A percentile compares a stretch with the other conserved stretches of the same genome.
Evolutionary conservation across 1,140 invertebrate species (phyloP).

Genomic region (Steinernema khuongi): DNA sequence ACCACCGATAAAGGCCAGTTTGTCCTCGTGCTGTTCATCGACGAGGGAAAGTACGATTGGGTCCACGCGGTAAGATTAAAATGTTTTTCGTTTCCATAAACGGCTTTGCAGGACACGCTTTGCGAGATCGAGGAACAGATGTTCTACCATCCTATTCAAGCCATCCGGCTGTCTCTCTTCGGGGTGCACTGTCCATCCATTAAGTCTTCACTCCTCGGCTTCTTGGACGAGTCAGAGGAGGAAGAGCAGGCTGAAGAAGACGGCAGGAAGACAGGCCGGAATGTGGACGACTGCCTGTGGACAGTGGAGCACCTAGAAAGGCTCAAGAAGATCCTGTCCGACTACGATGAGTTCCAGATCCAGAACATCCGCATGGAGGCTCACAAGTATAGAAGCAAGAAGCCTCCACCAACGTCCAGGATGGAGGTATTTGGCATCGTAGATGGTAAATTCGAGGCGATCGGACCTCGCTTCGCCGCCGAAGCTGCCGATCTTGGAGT

Average conservation of each 20-base stretch:
- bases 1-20: neutral
- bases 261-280: neutral
- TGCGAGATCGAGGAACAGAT: neutral
- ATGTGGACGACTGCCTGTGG: neutral
- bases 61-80: neutral
- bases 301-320: neutral
- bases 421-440: neutral
- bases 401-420: neutral
- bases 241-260: neutral
- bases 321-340: neutral
- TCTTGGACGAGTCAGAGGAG: neutral
- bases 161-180: neutral
- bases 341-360: neutral
- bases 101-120: neutral
- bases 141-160: neutral
- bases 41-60: neutral
- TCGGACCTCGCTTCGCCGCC: neutral
- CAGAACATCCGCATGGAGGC: neutral
- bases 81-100: neutral
- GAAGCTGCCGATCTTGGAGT: neutral
- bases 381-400: neutral
- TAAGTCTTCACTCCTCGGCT: too few species aligned
- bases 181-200: too few species aligned
- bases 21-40: neutral
- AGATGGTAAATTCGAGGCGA: neutral